phyloP scores from a whole-genome alignment of 2,797 vertebrate species.

The Acanthurus tractus region DNA sequence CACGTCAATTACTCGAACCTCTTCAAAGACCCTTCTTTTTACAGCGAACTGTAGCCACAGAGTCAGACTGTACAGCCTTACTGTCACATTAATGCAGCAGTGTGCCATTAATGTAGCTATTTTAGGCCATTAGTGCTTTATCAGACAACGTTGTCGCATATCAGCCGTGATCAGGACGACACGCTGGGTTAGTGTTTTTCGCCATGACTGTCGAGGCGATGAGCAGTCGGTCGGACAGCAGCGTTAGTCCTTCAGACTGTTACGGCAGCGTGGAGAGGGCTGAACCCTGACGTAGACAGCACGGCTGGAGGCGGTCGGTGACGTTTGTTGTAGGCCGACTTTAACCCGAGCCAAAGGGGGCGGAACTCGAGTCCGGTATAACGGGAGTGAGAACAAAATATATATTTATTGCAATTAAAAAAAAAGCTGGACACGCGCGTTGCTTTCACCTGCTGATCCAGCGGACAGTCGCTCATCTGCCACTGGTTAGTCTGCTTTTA shows the following conservation, averaged over 20 bases:
- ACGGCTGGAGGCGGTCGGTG: slow-evolving; percentile 54
- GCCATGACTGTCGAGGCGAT: slow-evolving; percentile 19
- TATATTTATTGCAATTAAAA: slow-evolving; percentile 11
- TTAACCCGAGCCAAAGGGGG: slow-evolving; percentile 60
- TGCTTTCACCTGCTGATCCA: neutral
- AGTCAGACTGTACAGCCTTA: neutral
- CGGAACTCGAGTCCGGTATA: slow-evolving; percentile 53
- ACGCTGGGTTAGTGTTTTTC: neutral
- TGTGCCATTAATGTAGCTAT: neutral
- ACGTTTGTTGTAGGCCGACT: slow-evolving; percentile 61
- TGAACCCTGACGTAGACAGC: slow-evolving; percentile 62
- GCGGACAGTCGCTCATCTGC: neutral
- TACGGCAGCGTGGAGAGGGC: slow-evolving; percentile 25
- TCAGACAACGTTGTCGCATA: neutral
- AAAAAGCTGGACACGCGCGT: neutral
- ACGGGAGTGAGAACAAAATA: slow-evolving; percentile 49
- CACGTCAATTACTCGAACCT: slow-evolving; percentile 11
- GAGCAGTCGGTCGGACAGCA: slow-evolving; percentile 49
- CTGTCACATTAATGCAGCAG: neutral
- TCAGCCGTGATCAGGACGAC: neutral
- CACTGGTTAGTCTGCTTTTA: neutral
- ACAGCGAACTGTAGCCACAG: slow-evolving; percentile 1
- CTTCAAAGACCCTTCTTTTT: neutral
- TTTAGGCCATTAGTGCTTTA: neutral
- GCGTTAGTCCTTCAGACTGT: slow-evolving; percentile 58